A percentile compares a stretch with the other conserved stretches of the same genome.
Conservation (phyloP, 2,888 invertebrate genomes). For the Seladonia tumulorum region DNA sequence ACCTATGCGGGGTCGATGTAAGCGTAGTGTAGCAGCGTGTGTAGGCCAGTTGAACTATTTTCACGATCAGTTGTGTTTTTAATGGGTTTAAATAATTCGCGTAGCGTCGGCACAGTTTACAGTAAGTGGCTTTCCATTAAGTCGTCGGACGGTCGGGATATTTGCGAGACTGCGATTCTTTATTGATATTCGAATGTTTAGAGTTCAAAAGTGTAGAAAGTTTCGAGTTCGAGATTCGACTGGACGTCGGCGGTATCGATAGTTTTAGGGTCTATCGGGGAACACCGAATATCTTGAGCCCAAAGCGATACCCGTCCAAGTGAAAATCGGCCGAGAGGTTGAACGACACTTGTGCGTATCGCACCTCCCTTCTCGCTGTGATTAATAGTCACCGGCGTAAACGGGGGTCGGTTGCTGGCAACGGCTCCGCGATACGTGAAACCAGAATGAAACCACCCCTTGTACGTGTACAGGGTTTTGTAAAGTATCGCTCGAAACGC, state of each 20-base stretch:
- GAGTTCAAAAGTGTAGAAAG: not conserved
- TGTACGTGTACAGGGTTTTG: slow-evolving; percentile 19
- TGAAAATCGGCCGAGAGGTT: slow-evolving; percentile 65
- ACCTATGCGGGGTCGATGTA: too few relatives aligned
- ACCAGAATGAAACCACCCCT: slow-evolving; percentile 37
- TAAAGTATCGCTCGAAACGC: slow-evolving; percentile 49
- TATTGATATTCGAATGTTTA: not conserved
- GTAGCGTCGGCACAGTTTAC: not conserved
- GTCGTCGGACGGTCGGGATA: too few relatives aligned
- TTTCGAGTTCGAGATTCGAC: not conserved
- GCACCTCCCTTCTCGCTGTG: slow-evolving; percentile 51
- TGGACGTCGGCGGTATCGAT: slow-evolving; percentile 9
- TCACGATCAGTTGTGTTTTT: not conserved
- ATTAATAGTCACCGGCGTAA: slow-evolving; percentile 57
- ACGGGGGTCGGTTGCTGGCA: slow-evolving; percentile 20
- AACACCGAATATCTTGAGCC: slow-evolving; percentile 33
- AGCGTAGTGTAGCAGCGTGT: too few relatives aligned
- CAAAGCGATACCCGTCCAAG: slow-evolving; percentile 59
- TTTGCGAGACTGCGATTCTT: not conserved
- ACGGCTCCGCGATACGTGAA: slow-evolving; percentile 46
- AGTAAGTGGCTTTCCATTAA: not conserved
- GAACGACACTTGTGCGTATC: slow-evolving; percentile 63
- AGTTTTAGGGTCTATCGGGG: slow-evolving; percentile 13
- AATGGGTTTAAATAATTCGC: not conserved
- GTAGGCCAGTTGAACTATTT: not conserved